phyloP scores from a whole-genome alignment of 2,113 vertebrate species.

The Oenanthe melanoleuca region DNA sequence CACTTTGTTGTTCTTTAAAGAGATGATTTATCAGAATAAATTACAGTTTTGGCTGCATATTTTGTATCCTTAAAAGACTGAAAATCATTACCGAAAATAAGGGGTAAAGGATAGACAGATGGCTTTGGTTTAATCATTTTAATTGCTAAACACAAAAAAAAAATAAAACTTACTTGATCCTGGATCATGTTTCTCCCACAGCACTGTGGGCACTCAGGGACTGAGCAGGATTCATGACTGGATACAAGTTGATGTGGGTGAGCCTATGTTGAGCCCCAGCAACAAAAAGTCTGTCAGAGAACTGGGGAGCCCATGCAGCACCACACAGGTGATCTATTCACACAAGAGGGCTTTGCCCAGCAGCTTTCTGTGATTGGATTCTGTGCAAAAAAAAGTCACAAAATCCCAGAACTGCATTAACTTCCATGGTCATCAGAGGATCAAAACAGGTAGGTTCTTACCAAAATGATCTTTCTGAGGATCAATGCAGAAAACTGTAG shows the following conservation, averaged over 20 bases:
- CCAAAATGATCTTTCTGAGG: background rate
- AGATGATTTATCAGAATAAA: slow-evolving; percentile 50
- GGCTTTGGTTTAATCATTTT: slow-evolving; percentile 49
- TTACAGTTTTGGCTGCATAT: background rate
- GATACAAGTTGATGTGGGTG: background rate
- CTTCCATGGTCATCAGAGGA: background rate
- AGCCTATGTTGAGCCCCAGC: background rate
- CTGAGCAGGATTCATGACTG: background rate
- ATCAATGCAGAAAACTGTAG: background rate
- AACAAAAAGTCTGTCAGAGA: background rate
- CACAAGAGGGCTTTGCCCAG: background rate
- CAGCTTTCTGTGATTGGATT: background rate
- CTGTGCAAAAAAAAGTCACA: background rate
- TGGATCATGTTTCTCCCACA: background rate
- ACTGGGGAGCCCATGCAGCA: background rate
- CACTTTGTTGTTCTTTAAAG: slow-evolving; percentile 33
- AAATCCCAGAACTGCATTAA: background rate
- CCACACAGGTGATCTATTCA: background rate
- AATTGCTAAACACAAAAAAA: slow-evolving; percentile 18
- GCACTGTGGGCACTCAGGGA: background rate
- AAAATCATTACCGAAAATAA: slow-evolving; percentile 46
- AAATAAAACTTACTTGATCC: background rate
- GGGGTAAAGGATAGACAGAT: slow-evolving; percentile 13
- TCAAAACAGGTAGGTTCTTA: background rate
- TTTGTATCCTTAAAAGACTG: slow-evolving; percentile 25